phyloP scores from a whole-genome alignment of 1,140 invertebrate genomes.

The Drosophila funebris region DNA sequence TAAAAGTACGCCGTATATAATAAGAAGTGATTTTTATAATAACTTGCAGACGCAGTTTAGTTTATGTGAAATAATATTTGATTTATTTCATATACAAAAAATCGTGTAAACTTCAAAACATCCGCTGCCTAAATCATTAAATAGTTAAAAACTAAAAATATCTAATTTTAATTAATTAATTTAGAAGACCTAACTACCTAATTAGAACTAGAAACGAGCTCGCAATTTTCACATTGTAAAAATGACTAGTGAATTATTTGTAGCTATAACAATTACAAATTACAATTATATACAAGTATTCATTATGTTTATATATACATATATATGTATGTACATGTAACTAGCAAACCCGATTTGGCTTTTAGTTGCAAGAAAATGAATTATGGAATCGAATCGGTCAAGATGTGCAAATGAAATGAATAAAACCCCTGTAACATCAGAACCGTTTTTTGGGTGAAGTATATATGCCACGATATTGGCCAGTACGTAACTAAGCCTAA shows the following conservation, averaged over 20 bases:
- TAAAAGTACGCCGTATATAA: too few relatives aligned
- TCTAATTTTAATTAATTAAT: slow-evolving; percentile 20
- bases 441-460: slow-evolving; percentile 46
- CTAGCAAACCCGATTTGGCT: slow-evolving; percentile 73
- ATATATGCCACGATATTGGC: slow-evolving; percentile 72
- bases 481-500: slow-evolving; percentile 61
- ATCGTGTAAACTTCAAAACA: slow-evolving; percentile 37
- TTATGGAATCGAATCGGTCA: slow-evolving; percentile 38
- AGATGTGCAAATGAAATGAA: slow-evolving; percentile 45
- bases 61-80: slow-evolving; percentile 18
- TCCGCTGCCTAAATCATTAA: slow-evolving; percentile 56
- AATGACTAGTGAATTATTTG: slow-evolving; percentile 82
- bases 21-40: too few relatives aligned
- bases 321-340: slow-evolving; percentile 43
- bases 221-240: slow-evolving; percentile 80
- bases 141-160: slow-evolving; percentile 41
- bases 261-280: slow-evolving; percentile 53
- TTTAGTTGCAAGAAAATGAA: slow-evolving; percentile 57
- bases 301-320: too few relatives aligned
- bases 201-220: slow-evolving; percentile 65
- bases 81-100: slow-evolving; percentile 38
- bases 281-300: slow-evolving; percentile 37
- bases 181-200: slow-evolving; percentile 46
- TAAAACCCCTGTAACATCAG: slow-evolving; percentile 37
- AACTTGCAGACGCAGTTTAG: not conserved